Base-by-base conservation (phyloP, 2,888 invertebrate species). In the Hemistola chrysoprasaria region DNA sequence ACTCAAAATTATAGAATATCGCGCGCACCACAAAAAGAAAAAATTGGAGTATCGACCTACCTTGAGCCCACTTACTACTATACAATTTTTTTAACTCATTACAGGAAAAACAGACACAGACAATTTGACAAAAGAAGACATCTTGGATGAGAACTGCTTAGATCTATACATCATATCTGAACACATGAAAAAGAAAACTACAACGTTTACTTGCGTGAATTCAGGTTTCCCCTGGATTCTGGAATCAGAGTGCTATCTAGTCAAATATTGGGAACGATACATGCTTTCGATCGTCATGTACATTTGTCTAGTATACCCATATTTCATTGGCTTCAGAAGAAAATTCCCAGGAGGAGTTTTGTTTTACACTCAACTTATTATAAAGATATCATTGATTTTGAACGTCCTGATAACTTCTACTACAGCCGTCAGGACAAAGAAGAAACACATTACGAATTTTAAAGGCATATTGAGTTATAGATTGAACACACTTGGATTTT, bases 361-460 rank as follows among this genome's bases (percentile, higher is more conserved):
- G 24, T 78, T 78, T 45, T 80, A 78, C 36, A 50, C 73, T 1
- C 78, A 89, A 60, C 71, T 85, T 29, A 52, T 84, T 4, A 75
- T 87, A 25, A 79, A 78, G 1, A 66, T 85, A 9, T 71, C 85
- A 2, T 65, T 90, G 25, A 48, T 85, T 9, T 36, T 88, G 1
- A 90, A 91, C 52, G 49, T 90, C 7, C 51, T 81, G 3, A 70
- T 90, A 41, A 71, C 79, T n/a, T 62, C 74, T 16, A 64, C 81
- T 1, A 90, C 90, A 6, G 84, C 90, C n/a, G 75, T 90, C 3
- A 83, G 78, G 55, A 85, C 83, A 26, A 86, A 86, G 55, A 85
- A 84, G 56, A 67, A 59, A 40, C 74, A 83, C 45, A 71, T 85
- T 5, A 77, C 64, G 24, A 67, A 66, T 1, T 71, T 90, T 26